Percentiles rank a stretch among this genome's conserved stretches.
phyloP scores from a whole-genome alignment of 1,140 invertebrate species.

The Heliconius hewitsoni region DNA sequence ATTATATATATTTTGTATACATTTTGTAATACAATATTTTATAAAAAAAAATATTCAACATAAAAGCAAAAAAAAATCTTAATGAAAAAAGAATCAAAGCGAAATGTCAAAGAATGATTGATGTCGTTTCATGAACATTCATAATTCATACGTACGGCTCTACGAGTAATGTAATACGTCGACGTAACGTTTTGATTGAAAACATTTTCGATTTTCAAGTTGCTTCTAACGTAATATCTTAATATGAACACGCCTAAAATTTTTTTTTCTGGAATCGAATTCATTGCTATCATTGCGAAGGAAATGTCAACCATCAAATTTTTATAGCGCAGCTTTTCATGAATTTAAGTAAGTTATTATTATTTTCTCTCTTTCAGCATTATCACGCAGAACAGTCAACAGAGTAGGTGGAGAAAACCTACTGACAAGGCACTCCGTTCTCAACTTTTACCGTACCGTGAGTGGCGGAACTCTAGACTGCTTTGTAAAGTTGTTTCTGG shows the following conservation, averaged over 20 bases:
- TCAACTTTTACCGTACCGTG: too few relatives aligned
- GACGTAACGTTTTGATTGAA: conserved; percentile 8
- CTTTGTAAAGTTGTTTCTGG: too few relatives aligned
- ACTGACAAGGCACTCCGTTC: too few relatives aligned
- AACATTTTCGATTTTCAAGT: neutral
- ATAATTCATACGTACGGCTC: conserved; percentile 7
- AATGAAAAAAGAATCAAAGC: conserved; percentile 18
- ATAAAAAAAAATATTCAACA: neutral
- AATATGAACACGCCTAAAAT: neutral
- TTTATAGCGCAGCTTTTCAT: neutral
- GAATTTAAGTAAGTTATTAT: too few relatives aligned
- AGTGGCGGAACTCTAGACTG: too few relatives aligned
- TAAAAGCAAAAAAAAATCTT: neutral
- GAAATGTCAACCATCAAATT: neutral
- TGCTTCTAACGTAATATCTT: neutral
- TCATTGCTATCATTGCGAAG: too few relatives aligned
- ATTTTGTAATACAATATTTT: neutral
- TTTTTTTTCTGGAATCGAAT: too few relatives aligned
- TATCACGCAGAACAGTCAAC: too few relatives aligned
- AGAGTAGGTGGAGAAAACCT: too few relatives aligned
- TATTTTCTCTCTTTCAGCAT: too few relatives aligned
- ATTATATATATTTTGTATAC: neutral
- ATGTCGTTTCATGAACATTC: conserved; percentile 9
- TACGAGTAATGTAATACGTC: neutral
- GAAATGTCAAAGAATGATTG: conserved; percentile 8